Evolutionary conservation across 2,888 invertebrate genomes (phyloP).

Genomic region (Buathra laborator): DNA sequence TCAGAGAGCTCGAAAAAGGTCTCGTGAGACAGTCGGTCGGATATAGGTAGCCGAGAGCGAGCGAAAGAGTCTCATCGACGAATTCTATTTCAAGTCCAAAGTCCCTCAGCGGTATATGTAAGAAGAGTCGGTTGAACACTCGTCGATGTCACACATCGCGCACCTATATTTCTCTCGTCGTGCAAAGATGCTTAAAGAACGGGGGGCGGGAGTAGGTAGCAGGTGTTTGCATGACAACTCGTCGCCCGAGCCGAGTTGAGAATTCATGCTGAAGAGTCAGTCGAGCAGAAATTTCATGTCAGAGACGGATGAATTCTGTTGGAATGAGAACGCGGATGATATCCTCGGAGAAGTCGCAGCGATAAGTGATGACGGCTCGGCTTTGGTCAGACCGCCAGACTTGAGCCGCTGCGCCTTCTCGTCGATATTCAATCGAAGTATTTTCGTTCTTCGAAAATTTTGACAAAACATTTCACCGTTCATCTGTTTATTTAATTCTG

Average conservation of each 20-base stretch:
- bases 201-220: neutral
- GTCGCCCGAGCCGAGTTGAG: conserved; percentile 31
- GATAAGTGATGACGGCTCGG: conserved; percentile 38
- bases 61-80: conserved; percentile 33
- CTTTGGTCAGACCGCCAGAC: conserved; percentile 26
- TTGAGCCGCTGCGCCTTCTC: neutral
- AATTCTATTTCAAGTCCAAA: conserved; percentile 41
- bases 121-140: conserved; percentile 22
- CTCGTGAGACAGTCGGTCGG: neutral
- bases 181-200: conserved; percentile 20
- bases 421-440: neutral
- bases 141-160: conserved; percentile 21
- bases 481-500: neutral
- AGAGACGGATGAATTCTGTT: conserved; percentile 50
- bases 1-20: conserved; percentile 48
- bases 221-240: conserved; percentile 52
- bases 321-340: conserved; percentile 12
- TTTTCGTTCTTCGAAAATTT: neutral
- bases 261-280: conserved; percentile 35
- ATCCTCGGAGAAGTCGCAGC: neutral
- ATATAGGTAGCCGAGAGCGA: neutral
- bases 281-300: conserved; percentile 61
- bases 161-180: conserved; percentile 24
- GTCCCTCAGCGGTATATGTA: conserved; percentile 16
- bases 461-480: neutral